Conservation (phyloP, 2,888 invertebrate genomes). For the Perizoma flavofasciatum region DNA sequence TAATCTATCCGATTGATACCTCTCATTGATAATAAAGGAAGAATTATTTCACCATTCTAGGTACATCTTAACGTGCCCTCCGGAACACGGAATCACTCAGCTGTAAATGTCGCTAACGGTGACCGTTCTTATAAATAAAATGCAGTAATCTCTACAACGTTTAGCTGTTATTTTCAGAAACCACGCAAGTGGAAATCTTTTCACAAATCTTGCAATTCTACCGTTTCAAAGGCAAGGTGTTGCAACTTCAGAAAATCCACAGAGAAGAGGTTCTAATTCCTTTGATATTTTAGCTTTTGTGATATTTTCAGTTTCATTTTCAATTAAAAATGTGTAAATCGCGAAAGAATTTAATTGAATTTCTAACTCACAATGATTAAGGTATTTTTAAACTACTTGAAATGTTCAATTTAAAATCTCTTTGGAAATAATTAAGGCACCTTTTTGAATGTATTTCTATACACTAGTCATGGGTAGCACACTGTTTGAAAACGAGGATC, state of each 20-base stretch:
- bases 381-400: slow-evolving; percentile 14
- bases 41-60: too few species aligned
- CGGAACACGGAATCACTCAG: too few species aligned
- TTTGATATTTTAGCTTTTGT: slow-evolving; percentile 9
- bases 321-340: slow-evolving; percentile 26
- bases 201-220: not conserved
- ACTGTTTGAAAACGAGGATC: too few species aligned
- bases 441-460: not conserved
- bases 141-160: not conserved
- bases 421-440: slow-evolving; percentile 9
- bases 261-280: slow-evolving; percentile 21
- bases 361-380: slow-evolving; percentile 24
- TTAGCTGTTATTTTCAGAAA: not conserved
- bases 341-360: slow-evolving; percentile 26
- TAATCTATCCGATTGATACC: too few species aligned
- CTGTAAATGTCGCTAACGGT: too few species aligned
- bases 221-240: slow-evolving; percentile 6
- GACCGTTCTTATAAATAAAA: too few species aligned
- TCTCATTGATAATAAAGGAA: too few species aligned
- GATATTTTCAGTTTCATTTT: slow-evolving; percentile 17
- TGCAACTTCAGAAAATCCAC: not conserved
- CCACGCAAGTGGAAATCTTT: not conserved
- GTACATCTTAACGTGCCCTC: too few species aligned
- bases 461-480: too few species aligned
- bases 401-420: slow-evolving; percentile 19